Evolutionary conservation across 2,113 vertebrate genomes (phyloP).

Genomic region (Felis chaus): DNA sequence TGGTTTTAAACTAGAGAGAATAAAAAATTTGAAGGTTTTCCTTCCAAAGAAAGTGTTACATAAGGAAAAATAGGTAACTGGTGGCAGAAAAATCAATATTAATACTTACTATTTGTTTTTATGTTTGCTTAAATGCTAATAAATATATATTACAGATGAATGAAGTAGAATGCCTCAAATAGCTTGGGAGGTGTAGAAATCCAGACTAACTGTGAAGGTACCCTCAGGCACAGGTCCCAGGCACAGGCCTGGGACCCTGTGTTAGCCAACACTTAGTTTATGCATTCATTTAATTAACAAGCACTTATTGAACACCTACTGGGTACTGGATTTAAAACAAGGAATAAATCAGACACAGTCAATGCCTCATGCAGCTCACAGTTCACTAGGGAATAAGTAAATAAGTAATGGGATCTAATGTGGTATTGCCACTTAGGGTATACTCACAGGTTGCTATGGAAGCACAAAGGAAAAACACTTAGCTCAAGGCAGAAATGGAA

Average conservation of each 20-base stretch:
- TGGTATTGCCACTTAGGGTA: background rate
- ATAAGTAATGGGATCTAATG: background rate
- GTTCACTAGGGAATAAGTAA: slow-evolving; percentile 32
- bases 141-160: slow-evolving; percentile 18
- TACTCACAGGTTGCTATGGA: background rate
- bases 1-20: slow-evolving; percentile 40
- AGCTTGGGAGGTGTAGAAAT: slow-evolving; percentile 37
- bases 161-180: slow-evolving; percentile 40
- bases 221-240: background rate
- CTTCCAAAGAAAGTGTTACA: slow-evolving; percentile 23
- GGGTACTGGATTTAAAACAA: slow-evolving; percentile 9
- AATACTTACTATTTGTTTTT: slow-evolving; percentile 24
- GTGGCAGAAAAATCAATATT: slow-evolving; percentile 1
- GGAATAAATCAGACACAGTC: background rate
- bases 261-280: slow-evolving; percentile 6
- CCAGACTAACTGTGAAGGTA: slow-evolving; percentile 24
- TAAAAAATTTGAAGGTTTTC: slow-evolving; percentile 26
- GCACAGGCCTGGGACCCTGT: background rate
- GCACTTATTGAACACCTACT: slow-evolving; percentile 21
- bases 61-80: slow-evolving; percentile 2
- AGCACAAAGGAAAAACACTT: slow-evolving; percentile 27
- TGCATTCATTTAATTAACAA: background rate
- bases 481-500: background rate
- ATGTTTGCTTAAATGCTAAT: slow-evolving; percentile 31
- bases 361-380: background rate